Evolutionary conservation across 2,888 invertebrate genomes (phyloP).

Genomic region (Caenorhabditis imperialis): DNA sequence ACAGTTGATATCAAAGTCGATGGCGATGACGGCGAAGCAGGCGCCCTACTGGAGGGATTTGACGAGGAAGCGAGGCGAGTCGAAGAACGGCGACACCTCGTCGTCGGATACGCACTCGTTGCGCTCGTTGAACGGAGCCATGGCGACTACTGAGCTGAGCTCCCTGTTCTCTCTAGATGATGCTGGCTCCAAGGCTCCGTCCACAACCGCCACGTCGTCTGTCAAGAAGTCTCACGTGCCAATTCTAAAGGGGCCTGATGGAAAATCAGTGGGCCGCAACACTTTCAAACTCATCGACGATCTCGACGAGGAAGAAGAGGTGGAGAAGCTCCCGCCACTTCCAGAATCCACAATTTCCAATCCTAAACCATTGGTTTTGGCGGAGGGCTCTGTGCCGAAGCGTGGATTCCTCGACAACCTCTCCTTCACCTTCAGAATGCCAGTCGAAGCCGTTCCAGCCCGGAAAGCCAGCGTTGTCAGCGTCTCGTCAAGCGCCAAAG

Average conservation of each 20-base stretch:
- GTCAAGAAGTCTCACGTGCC: slow-evolving; percentile 11
- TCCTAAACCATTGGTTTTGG: slow-evolving; percentile 24
- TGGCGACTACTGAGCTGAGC: slow-evolving; percentile 33
- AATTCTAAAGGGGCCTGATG: slow-evolving; percentile 41
- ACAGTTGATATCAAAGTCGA: slow-evolving; percentile 47
- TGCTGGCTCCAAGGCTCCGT: background rate
- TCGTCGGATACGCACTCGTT: slow-evolving; percentile 32
- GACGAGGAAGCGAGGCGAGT: slow-evolving; percentile 39
- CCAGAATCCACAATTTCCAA: slow-evolving; percentile 9
- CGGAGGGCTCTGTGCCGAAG: slow-evolving; percentile 10
- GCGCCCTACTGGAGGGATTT: slow-evolving; percentile 52
- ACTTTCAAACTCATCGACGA: slow-evolving; percentile 46
- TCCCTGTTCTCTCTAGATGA: slow-evolving; percentile 46
- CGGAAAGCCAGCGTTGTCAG: slow-evolving; percentile 4
- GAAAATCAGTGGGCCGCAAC: slow-evolving; percentile 42
- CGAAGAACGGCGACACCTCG: slow-evolving; percentile 18
- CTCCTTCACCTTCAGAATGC: slow-evolving; percentile 41
- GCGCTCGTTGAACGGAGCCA: slow-evolving; percentile 22
- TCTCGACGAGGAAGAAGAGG: background rate
- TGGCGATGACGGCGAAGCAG: slow-evolving; percentile 13
- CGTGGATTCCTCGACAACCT: slow-evolving; percentile 44
- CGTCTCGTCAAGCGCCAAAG: background rate
- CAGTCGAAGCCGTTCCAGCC: slow-evolving; percentile 18
- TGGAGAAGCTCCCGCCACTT: slow-evolving; percentile 12
- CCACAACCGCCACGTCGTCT: slow-evolving; percentile 9